Base-by-base conservation (phyloP, 2,113 vertebrate species). In the Oreotrochilus melanogaster region DNA sequence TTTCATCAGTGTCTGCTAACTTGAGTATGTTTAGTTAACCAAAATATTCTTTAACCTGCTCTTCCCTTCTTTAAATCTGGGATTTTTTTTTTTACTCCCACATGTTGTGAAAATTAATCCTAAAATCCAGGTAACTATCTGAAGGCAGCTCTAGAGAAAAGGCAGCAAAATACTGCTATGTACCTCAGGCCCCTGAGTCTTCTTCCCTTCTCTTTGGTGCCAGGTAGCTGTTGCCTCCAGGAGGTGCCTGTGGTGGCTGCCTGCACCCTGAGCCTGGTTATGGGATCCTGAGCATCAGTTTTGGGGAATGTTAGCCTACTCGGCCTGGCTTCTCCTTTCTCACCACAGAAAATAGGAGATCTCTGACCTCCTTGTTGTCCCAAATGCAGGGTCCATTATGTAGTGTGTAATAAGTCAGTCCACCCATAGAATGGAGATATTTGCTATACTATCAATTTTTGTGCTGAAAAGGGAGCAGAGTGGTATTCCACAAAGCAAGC, bases 151-250 rank as follows among this genome's bases (percentile, higher is more conserved):
- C 10, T 39, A 39, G 39, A 37, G 35, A 37, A 37, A 37, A 37
- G 35, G 35, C 35, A 37, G 35, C 35, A 37, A 37, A 37, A 37
- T 37, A 10, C 24, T 31, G 14, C 33, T 50, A 8, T 0, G 0
- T 23, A 15, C 18, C 14, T 39, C 27, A 71, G 9, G 9, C 2
- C 28, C 19, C 5, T 24, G 25, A 5, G 15, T 83, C 18, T 18
- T n/a, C 25, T 53, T 79, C 11, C 1, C 4, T 22, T 18, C 47
- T 48, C 35, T 45, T 42, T 48, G 17, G 10, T 51, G 22, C 9
- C 25, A 1, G 7, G 7, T 4, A 10, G 4, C 11, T 3, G 8
- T 9, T 13, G 23, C 18, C 8, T 65, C 19, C 2, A 11, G 23
- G 33, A 56, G 9, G 11, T 11, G 23, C 22, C 7, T 65, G 19